A percentile compares a stretch with the other conserved stretches of the same genome.
Evolutionary conservation across 2,113 vertebrate species (phyloP).

Genomic region (Heterocephalus glaber): DNA sequence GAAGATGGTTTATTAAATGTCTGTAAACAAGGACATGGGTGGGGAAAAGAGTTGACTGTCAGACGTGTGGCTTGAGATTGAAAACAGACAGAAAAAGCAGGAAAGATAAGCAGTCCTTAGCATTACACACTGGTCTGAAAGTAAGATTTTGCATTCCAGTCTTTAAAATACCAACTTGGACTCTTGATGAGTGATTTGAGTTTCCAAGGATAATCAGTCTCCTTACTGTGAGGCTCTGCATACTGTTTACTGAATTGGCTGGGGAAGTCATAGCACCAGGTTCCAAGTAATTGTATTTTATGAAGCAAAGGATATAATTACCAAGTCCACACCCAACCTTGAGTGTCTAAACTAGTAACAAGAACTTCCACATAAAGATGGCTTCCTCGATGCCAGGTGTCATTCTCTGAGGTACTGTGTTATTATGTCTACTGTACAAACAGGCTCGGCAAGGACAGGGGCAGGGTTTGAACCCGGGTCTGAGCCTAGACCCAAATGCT

Average conservation of each 20-base stretch:
- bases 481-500: background rate
- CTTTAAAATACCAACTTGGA: conserved; percentile 14
- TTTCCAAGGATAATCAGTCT: background rate
- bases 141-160: background rate
- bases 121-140: background rate
- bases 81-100: conserved; percentile 10
- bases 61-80: background rate
- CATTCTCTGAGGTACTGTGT: background rate
- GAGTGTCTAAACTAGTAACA: background rate
- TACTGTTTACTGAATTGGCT: background rate
- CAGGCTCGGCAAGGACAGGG: background rate
- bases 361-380: background rate
- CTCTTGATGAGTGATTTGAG: background rate
- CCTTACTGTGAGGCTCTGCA: background rate
- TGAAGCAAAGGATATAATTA: background rate
- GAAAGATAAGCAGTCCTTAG: background rate
- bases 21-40: background rate
- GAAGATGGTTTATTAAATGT: background rate
- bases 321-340: background rate
- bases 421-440: background rate
- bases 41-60: background rate
- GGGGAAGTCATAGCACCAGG: background rate
- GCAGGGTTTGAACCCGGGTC: background rate
- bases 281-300: background rate
- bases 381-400: background rate